A percentile compares a stretch with the other conserved stretches of the same genome.
Evolutionary conservation across 1,140 invertebrate species (phyloP).

Genomic region (Steinernema feltiae): DNA sequence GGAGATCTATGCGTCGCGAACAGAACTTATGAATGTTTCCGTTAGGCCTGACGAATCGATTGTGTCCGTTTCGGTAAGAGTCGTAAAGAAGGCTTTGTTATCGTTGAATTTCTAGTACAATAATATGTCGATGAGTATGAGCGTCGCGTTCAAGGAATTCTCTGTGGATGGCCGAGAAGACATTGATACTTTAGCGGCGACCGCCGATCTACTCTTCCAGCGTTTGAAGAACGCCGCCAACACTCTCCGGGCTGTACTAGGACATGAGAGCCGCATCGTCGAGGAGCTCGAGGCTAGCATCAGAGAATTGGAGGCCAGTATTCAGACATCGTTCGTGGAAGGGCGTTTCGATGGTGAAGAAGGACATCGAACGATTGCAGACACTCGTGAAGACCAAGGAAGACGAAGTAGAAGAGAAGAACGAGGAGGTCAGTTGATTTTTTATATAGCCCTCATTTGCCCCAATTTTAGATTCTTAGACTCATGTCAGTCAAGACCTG

Average conservation of each 20-base stretch:
- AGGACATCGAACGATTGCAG: neutral
- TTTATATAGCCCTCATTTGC: too few relatives aligned
- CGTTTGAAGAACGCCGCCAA: neutral
- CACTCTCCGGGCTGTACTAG: neutral
- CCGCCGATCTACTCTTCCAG: neutral
- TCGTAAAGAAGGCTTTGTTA: neutral
- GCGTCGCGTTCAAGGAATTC: neutral
- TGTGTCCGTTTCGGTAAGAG: neutral
- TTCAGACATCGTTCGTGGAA: neutral
- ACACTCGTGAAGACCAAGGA: neutral
- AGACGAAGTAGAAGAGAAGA: neutral
- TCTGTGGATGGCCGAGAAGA: neutral
- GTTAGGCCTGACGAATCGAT: neutral
- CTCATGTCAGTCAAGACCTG: too few relatives aligned
- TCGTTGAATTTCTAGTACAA: neutral
- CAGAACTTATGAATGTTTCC: neutral
- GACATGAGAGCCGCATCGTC: neutral
- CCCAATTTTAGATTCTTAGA: too few relatives aligned
- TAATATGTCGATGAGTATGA: neutral
- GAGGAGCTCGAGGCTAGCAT: neutral
- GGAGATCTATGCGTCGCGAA: neutral
- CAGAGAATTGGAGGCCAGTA: neutral
- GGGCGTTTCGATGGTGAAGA: neutral
- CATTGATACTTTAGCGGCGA: neutral
- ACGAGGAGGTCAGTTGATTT: neutral